Percentiles rank a stretch among this genome's conserved stretches.
Conservation (phyloP, 2,113 vertebrate species). For the Saccopteryx bilineata region DNA sequence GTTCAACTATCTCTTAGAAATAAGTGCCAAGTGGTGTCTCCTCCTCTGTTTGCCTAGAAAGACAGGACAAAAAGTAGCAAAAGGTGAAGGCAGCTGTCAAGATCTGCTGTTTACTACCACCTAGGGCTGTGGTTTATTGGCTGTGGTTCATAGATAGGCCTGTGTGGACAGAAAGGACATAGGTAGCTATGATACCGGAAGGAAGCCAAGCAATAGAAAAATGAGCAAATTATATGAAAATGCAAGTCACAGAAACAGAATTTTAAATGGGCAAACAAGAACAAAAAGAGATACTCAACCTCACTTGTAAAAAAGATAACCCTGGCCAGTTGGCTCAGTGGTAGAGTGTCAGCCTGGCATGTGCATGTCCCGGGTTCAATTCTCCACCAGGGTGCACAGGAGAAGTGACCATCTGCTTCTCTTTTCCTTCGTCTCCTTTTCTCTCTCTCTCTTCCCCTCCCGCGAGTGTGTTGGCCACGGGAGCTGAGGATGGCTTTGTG, state of each 20-base stretch:
- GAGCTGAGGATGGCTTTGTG: no score
- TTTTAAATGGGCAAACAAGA: conserved; percentile 4
- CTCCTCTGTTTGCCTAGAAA: neutral
- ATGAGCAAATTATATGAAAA: neutral
- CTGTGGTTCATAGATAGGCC: neutral
- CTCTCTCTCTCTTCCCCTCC: no score
- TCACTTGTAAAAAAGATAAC: neutral
- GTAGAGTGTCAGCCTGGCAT: no score
- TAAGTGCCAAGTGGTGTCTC: neutral
- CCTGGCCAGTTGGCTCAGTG: no score
- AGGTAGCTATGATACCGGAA: neutral
- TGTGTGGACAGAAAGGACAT: neutral
- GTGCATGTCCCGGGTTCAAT: no score
- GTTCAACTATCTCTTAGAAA: conserved; percentile 49
- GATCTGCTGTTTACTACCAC: neutral
- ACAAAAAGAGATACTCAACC: neutral
- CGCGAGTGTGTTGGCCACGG: no score
- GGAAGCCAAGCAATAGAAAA: neutral
- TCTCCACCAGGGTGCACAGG: no score
- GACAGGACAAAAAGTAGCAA: neutral
- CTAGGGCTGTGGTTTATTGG: neutral
- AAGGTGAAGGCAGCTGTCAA: neutral
- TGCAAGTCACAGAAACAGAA: conserved; percentile 41
- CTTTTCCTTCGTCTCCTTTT: no score
- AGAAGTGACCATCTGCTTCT: no score